Percentiles rank a stretch among this genome's conserved stretches.
phyloP scores from a whole-genome alignment of 2,113 vertebrate genomes.

The Aptenodytes forsteri region DNA sequence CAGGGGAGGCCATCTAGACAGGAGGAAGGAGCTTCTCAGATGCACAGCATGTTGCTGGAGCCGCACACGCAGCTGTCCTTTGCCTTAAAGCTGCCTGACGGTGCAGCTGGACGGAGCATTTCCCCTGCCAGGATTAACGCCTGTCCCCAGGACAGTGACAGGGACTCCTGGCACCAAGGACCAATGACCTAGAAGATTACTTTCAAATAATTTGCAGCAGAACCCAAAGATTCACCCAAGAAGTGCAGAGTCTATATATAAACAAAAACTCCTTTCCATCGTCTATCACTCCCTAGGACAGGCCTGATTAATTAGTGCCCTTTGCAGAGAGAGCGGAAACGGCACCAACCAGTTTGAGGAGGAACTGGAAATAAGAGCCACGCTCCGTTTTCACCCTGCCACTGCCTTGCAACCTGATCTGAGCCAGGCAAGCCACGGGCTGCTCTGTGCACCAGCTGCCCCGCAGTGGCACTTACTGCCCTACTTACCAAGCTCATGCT shows the following conservation, averaged over 20 bases:
- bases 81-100: neutral
- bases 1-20: fast-evolving
- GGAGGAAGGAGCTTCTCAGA: neutral
- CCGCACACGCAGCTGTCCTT: neutral
- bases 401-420: neutral
- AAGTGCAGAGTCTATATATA: neutral
- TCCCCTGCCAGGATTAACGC: neutral
- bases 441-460: neutral
- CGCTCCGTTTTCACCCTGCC: neutral
- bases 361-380: neutral
- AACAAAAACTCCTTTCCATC: neutral
- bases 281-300: fast-evolving
- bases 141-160: neutral
- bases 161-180: neutral
- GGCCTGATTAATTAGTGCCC: neutral
- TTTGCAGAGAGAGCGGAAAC: neutral
- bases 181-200: neutral
- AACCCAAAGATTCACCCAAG: neutral
- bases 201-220: neutral
- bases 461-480: neutral
- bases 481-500: fast-evolving
- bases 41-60: fast-evolving
- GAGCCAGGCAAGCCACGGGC: neutral
- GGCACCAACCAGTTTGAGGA: neutral
- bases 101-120: neutral